Evolutionary conservation across 2,797 vertebrate genomes (phyloP).

Genomic region (Gobio occitaniae): DNA sequence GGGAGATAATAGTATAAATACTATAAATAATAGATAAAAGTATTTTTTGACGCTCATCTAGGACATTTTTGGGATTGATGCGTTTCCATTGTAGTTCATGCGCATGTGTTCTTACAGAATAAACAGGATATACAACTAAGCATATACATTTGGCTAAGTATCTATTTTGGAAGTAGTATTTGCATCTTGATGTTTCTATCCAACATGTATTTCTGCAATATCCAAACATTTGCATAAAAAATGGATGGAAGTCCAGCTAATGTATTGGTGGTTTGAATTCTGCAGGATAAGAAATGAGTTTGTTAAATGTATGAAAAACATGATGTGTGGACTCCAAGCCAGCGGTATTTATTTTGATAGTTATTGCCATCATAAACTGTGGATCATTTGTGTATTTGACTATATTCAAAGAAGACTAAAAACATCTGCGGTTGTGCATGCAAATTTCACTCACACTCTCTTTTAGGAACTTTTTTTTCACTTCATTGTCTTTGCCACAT

Average conservation of each 20-base stretch:
- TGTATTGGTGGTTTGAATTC: background rate
- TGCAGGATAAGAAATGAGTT: background rate
- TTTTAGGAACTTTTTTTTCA: background rate
- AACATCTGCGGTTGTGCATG: background rate
- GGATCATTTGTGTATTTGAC: background rate
- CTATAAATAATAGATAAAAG: background rate
- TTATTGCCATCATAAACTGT: background rate
- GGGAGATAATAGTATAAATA: background rate
- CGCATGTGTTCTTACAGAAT: background rate
- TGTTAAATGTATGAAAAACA: background rate
- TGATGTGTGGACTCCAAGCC: background rate
- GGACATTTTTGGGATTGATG: background rate
- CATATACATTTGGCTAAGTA: background rate
- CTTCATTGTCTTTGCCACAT: slow-evolving; percentile 27
- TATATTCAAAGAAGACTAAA: background rate
- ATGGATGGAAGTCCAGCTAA: background rate
- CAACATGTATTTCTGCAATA: background rate
- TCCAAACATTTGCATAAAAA: background rate
- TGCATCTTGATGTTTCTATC: background rate
- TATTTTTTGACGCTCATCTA: background rate
- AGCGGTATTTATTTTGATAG: background rate
- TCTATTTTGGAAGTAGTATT: background rate
- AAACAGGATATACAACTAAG: background rate
- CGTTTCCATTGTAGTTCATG: background rate
- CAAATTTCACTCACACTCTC: background rate